Evolutionary conservation across 1,140 invertebrate species (phyloP), one percentile per base, ranked within the genome.

Genomic region (Aphelenchoides besseyi): DNA sequence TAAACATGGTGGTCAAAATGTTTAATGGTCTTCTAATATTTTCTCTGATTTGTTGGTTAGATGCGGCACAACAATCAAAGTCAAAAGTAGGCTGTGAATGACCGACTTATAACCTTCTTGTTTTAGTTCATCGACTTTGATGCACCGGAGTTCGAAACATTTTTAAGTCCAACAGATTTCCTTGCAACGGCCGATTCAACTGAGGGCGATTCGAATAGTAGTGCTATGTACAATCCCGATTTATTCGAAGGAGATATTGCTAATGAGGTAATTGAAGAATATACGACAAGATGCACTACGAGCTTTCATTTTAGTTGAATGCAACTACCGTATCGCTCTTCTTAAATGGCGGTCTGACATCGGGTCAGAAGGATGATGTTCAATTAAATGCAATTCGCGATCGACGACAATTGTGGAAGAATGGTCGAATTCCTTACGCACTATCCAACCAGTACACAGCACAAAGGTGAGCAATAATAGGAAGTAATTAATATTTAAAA

Each of bases 201-300:
- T 23, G 70, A 79, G 5, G 73, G 73, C 18, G 70, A 73, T 30
- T 83, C 80, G 82, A 79, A 84, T 68, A 83, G 81, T 18, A 82
- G 83, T 26, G 80, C 82, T 2, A 83, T 84, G 82, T 83, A 83
- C 59, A 74, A 74, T 48, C 64, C 48, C 28, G 79, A 83, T 35
- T 62, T 76, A 54, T 83, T 83, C 57, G 82, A 83, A 73, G 82
- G 82, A 48, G 82, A 83, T 73, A 83, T 83, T 29, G 82, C 82
- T n/a, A 83, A 83, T 68, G 79, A 83, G 68, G 81, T 83, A 69
- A 74, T 72, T 72, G 57, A n/a, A 8, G 23, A 32, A 30, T 12
- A 2, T 23, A 64, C 8, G n/a, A 26, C 23, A n/a, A 48, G n/a
- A 52, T 30, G 67, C 9, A 66, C 23, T 3, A 23, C n/a, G 59